Evolutionary conservation across 2,113 vertebrate genomes (phyloP), one percentile per base, ranked within the genome.

Genomic region (Haemorhous mexicanus): DNA sequence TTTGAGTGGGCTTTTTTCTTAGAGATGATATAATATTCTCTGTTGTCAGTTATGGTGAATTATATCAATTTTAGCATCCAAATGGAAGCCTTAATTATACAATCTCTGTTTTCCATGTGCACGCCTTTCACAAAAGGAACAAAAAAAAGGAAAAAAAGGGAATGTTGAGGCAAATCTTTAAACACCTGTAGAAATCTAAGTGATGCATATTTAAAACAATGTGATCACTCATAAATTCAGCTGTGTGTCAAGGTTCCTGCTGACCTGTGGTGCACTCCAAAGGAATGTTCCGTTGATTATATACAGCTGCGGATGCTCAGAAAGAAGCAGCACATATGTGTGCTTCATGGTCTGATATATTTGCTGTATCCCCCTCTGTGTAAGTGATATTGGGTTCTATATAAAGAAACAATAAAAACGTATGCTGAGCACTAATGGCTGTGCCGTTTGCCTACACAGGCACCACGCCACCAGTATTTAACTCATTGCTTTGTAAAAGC

Each of bases 111-210:
- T 95, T 87, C 67, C 80, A 84, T 47, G 59, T 46, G 86, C 46
- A 79, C 0, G 6, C 62, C 43, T 87, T 95, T 87, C 81, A 50
- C 61, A 87, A 90, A 95, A 76, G 37, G 56, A 41, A 76, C 35
- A 87, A 68, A 87, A 87, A 68, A 70, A 13, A 4, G 2, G 3
- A 3, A 27, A 44, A 70, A 73, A 90, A 53, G 41, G 18, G 84
- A 84, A 82, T 67, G 35, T 90, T 93, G 82, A 84, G 63, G 88
- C 4, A 47, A 74, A 63, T 81, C 64, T 93, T 88, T 94, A 85
- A 93, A 93, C 95, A 98, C 97, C 96, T 97, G 96, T 97, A 95
- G 95, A 97, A 97, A 97, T 96, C 79, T 94, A 89, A 92, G 84
- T 87, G 74, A 96, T 94, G 91, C 93, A 96, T 96, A 96, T 96